phyloP scores from a whole-genome alignment of 2,113 vertebrate genomes.

The Cephalopholis sonnerati region DNA sequence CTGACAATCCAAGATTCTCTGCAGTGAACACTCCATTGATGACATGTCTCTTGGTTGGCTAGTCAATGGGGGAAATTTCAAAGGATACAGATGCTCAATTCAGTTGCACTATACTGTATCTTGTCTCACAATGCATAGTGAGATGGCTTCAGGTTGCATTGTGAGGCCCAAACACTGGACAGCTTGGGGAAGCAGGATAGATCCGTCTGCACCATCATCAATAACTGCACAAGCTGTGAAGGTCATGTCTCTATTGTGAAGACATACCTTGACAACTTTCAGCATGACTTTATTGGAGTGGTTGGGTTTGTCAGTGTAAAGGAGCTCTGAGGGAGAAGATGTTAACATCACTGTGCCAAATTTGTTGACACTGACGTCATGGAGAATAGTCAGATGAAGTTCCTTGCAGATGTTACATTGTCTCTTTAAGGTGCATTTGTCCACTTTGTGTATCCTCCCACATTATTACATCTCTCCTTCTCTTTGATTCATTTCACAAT shows the following conservation, averaged over 20 bases:
- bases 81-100: no score
- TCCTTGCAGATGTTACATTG: background rate
- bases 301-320: background rate
- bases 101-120: no score
- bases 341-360: background rate
- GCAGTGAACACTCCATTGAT: no score
- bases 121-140: no score
- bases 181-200: background rate
- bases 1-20: no score
- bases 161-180: no score
- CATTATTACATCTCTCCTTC: background rate
- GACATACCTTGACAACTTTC: background rate
- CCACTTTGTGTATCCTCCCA: conserved; percentile 3
- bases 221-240: background rate
- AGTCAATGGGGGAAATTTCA: no score
- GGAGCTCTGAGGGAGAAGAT: background rate
- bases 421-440: background rate
- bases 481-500: background rate
- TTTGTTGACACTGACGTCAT: background rate
- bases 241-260: background rate
- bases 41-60: no score
- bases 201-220: conserved; percentile 6
- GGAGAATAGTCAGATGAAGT: background rate
- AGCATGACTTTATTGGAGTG: background rate
- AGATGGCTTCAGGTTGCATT: no score